phyloP scores from a whole-genome alignment of 2,113 vertebrate genomes.

The Sprattus sprattus region DNA sequence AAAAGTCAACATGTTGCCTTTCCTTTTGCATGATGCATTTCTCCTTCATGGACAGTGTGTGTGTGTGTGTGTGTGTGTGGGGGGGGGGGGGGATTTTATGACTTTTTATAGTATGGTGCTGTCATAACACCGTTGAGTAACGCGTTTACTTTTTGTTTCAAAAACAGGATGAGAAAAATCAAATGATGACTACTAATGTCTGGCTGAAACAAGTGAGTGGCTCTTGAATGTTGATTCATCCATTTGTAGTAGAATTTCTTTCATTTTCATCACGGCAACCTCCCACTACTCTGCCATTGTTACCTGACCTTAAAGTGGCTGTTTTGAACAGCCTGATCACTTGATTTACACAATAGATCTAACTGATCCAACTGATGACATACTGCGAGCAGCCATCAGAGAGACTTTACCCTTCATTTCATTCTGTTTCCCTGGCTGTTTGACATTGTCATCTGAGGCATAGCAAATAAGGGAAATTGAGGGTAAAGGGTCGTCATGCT shows the following conservation, averaged over 20 bases:
- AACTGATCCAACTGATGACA: background rate
- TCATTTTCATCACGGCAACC: background rate
- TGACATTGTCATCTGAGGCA: background rate
- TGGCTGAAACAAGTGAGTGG: constrained; percentile 81
- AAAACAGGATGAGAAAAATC: constrained; percentile 81
- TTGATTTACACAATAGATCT: background rate
- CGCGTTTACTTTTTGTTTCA: background rate
- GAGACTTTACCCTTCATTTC: background rate
- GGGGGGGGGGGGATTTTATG: background rate
- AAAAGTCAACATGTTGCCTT: constrained; percentile 44
- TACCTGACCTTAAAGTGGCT: background rate
- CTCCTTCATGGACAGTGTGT: background rate
- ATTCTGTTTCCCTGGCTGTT: background rate
- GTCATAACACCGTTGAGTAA: background rate
- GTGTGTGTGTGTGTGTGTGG: no score
- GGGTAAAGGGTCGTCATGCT: background rate
- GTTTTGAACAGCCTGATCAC: background rate
- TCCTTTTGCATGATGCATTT: background rate
- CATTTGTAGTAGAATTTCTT: background rate
- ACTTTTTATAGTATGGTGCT: background rate
- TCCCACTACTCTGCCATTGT: background rate
- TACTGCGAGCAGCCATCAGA: background rate
- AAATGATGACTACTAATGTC: constrained; percentile 82
- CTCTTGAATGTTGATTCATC: background rate
- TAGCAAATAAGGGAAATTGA: background rate